Conservation (phyloP, 2,113 vertebrate genomes). For the Carassius carassius region DNA sequence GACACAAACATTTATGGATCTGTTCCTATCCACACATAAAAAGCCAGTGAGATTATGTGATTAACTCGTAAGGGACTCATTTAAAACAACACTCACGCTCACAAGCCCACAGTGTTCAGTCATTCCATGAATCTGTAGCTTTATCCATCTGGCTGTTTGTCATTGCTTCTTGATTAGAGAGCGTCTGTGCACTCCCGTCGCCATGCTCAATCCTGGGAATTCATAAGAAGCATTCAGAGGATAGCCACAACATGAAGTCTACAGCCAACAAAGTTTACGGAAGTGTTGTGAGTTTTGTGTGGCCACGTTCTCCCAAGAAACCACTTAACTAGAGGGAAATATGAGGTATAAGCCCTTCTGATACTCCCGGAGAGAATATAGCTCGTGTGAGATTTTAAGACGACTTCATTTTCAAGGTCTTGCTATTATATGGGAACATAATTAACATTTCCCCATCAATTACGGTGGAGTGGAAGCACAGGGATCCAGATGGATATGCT, state of each 20-base stretch:
- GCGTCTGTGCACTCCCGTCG: conserved; percentile 60
- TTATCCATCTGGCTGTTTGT: conserved; percentile 59
- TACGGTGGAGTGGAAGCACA: conserved; percentile 59
- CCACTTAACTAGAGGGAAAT: conserved; percentile 39
- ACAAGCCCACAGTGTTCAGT: conserved; percentile 46
- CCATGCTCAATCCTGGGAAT: conserved; percentile 43
- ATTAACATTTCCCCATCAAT: conserved; percentile 73
- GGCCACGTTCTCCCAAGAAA: conserved; percentile 50
- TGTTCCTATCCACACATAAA: neutral
- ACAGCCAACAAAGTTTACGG: neutral
- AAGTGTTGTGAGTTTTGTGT: conserved; percentile 24
- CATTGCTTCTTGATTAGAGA: conserved; percentile 51
- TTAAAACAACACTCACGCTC: conserved; percentile 51
- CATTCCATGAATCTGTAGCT: conserved; percentile 65
- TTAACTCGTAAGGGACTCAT: conserved; percentile 54
- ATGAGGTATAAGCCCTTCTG: conserved; percentile 62
- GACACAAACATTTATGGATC: neutral
- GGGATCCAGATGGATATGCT: conserved; percentile 69
- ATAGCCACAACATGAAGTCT: conserved; percentile 15
- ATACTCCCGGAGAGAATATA: conserved; percentile 63
- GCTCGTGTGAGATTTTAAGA: conserved; percentile 31
- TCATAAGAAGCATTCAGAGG: neutral
- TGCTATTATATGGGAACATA: conserved; percentile 65
- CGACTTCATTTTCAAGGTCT: conserved; percentile 28
- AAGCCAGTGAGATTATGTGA: conserved; percentile 18